Evolutionary conservation across 2,113 vertebrate species (phyloP), one percentile per base, ranked within the genome.

Genomic region (Epinephelus fuscoguttatus): DNA sequence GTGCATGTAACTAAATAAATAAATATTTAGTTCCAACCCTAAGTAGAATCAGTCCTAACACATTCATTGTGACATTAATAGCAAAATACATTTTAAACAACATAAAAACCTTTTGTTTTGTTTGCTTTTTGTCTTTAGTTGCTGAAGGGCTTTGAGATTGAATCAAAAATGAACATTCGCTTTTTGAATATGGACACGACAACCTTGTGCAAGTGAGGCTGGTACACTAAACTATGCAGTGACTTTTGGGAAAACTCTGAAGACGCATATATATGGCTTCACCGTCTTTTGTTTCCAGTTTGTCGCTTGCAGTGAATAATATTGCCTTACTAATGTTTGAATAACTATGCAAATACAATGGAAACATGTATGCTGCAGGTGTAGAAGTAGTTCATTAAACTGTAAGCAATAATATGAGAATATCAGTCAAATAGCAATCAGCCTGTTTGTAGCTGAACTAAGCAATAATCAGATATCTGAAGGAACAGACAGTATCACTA

Each of bases 91-190:
- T 37, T 37, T 37, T 37, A 55, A 70, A 61, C 53, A 7, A 63
- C 37, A 3, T 80, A 11, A 47, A 62, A 37, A 42, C 40, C 10
- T 42, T 42, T 42, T 49, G 30, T 30, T 30, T 80, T 49, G 30
- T 30, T 30, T 80, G 33, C 4, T 85, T 7, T 78, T 88, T 87
- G 89, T 25, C 94, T 92, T n/a, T 95, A 99, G 98, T 95, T 99
- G 90, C 97, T 98, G 95, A 95, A 96, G 45, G 96, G 94, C 10
- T 96, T 98, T 0, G 98, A 99, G 87, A 98, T 99, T 1, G 98
- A 99, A 91, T 96, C 97, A 30, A 97, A 95, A 93, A 99, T 99
- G 98, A 96, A 96, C 47, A 94, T 99, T 61, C 96, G 95, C 84
- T 99, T 99, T 93, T 94, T 97, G 62, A 97, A 97, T 60, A 93